Evolutionary conservation across 2,797 vertebrate genomes (phyloP), one percentile per base, ranked within the genome.

Genomic region (Huso huso): DNA sequence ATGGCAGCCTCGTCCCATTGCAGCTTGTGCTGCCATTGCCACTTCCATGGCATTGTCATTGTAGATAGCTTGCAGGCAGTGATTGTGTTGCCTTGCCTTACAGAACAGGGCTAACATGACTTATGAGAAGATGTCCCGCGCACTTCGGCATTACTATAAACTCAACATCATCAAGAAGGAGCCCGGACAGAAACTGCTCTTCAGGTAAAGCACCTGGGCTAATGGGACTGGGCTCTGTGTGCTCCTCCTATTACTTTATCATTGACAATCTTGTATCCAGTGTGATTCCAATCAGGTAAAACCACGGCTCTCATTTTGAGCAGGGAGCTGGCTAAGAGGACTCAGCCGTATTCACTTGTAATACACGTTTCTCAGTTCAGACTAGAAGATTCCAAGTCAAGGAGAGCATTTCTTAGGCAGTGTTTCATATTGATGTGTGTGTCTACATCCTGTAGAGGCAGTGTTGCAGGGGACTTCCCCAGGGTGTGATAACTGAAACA

Each of bases 161-260:
- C 91, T 95, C 74, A 95, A 96, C 79, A 94, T 97, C 71, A 94
- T 97, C 75, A 94, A 85, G 76, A 97, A 96, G 74, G 95, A 96
- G 73, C 86, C 84, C 0, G 93, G 95, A 11, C 94, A 96, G 82
- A 95, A 92, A 71, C 90, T 96, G 3, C 78, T 95, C 37, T 96
- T 96, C 82, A 92, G 95, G 95, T 95, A 67, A 80, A 68, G 51
- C 1, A 11, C n/a, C 53, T 15, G 9, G 66, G 65, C 51, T 48
- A 55, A 37, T 9, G 49, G 23, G 0, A 2, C 48, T 12, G n/a
- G 6, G n/a, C 1, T 37, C 10, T 23, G 8, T 10, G 7, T 8
- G 48, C 9, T 23, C 15, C 23, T 37, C 23, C 8, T 62, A 7
- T 12, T 63, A 12, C 18, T 9, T 4, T 9, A 48, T 9, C 18